Evolutionary conservation across 2,113 vertebrate genomes (phyloP), one percentile per base, ranked within the genome.

Genomic region (Marmota monax): DNA sequence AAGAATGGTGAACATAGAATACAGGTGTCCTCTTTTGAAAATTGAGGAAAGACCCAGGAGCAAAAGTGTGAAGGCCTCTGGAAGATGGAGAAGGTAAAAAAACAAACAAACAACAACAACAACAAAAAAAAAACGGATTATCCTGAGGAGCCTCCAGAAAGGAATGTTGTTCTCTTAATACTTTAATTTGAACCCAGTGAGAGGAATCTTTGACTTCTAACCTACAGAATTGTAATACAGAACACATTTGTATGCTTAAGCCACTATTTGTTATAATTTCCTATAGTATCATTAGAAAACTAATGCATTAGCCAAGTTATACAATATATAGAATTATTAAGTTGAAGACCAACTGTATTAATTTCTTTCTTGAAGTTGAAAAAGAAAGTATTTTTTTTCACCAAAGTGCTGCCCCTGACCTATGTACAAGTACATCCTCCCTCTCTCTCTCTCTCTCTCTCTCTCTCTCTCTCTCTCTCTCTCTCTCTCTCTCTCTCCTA

Each of bases 401-500:
- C 0, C 0, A 76, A 23, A 70, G 13, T 84, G 16, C 39, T 93
- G 7, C 16, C 23, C 1, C 4, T 74, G 12, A 61, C 17, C 18
- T 45, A 17, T 42, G 53, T 34, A 7, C 34, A 51, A 0, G 3
- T 34, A 12, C 48, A 13, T 51, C 12, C 12, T 76, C 20, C 1
- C 20, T 58, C 53, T 18, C 22, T 25, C 10, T n/a, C 0, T 18
- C 5, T 11, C 0, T 2, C 12, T 76, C 12, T 2, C 25, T 58
- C 22, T 25, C 7, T n/a, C 0, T 18, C 8, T 7, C n/a, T n/a
- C n/a, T n/a, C n/a, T n/a, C n/a, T n/a, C 0, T 1, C 12, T 76
- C 20, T 2, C 16, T 58, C 53, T 56, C 53, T 56, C 53, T 56
- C 53, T 56, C 53, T 88, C 23, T 67, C 48, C 13, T 94, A n/a